Evolutionary conservation across 1,140 invertebrate genomes (phyloP).

Genomic region (Aradophagus sp.): DNA sequence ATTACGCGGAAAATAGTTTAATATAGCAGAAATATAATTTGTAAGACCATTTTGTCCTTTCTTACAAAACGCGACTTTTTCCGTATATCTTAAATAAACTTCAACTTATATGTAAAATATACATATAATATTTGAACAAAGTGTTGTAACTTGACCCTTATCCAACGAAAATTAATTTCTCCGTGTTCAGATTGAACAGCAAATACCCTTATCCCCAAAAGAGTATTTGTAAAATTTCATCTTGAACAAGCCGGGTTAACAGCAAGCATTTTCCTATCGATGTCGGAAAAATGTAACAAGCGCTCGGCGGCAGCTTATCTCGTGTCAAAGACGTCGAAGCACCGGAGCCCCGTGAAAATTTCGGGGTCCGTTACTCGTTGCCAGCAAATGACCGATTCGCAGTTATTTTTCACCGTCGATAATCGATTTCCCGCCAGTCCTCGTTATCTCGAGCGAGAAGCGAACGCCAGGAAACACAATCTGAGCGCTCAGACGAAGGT

Average conservation of each 20-base stretch:
- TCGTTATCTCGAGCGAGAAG: slow-evolving; percentile 20
- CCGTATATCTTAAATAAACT: no score
- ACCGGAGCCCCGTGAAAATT: slow-evolving; percentile 1
- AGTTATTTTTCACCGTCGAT: slow-evolving; percentile 38
- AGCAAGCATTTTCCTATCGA: not conserved
- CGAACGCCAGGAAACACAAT: slow-evolving; percentile 36
- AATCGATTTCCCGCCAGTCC: slow-evolving; percentile 52
- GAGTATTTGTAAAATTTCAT: no score
- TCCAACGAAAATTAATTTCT: no score
- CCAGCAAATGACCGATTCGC: slow-evolving; percentile 33
- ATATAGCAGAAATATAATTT: no score
- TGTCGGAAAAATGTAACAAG: slow-evolving; percentile 1
- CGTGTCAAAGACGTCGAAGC: not conserved
- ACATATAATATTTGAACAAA: no score
- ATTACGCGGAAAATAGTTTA: no score
- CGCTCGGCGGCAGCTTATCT: not conserved
- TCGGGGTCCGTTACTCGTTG: slow-evolving; percentile 20
- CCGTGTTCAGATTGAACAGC: no score
- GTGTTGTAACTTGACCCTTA: no score
- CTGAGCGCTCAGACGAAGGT: slow-evolving; percentile 38
- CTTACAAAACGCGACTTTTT: no score
- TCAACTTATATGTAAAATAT: no score
- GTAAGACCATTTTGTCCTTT: no score
- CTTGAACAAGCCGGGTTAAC: slow-evolving; percentile 6
- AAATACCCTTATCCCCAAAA: no score